A percentile compares a stretch with the other conserved stretches of the same genome.
Evolutionary conservation across 2,797 vertebrate species (phyloP).

Genomic region (Pristis pectinata): DNA sequence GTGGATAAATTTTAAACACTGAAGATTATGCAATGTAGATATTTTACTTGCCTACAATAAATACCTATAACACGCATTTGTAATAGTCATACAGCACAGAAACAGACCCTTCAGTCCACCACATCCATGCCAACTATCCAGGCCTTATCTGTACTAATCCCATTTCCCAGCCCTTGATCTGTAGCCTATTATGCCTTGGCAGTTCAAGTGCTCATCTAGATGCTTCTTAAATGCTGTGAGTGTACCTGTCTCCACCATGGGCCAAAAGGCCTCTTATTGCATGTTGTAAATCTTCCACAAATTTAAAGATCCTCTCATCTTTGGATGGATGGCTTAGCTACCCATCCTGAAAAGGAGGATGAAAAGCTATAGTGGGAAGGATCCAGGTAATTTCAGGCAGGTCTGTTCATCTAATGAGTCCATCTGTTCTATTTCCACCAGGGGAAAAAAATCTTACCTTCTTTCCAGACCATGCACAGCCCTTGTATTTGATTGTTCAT

Average conservation of each 20-base stretch:
- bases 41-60: background rate
- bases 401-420: background rate
- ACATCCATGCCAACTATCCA: no score
- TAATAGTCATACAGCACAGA: no score
- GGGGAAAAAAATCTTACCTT: background rate
- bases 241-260: no score
- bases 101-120: no score
- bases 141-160: no score
- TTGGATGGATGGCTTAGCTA: background rate
- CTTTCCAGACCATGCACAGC: background rate
- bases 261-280: no score
- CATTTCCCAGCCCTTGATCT: no score
- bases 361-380: background rate
- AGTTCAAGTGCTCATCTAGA: no score
- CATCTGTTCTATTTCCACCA: background rate
- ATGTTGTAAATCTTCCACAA: no score
- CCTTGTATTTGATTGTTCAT: background rate
- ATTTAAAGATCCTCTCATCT: background rate
- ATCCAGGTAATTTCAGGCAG: background rate
- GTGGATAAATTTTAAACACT: background rate
- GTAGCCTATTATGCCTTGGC: no score
- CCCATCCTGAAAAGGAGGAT: background rate
- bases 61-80: no score
- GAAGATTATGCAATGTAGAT: background rate
- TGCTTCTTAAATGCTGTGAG: no score